phyloP scores from a whole-genome alignment of 2,888 invertebrate genomes.

The Drosophila neonasuta region DNA sequence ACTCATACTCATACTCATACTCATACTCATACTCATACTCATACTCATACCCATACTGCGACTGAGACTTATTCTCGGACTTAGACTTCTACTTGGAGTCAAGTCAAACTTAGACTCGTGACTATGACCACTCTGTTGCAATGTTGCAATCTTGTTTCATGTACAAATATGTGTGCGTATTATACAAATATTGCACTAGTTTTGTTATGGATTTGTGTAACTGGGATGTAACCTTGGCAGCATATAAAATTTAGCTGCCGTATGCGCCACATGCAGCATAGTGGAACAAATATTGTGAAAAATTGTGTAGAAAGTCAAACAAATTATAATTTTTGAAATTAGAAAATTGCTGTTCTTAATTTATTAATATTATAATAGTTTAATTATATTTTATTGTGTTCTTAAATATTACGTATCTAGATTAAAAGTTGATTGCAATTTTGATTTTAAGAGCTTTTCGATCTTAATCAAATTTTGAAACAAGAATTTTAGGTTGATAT shows the following conservation, averaged over 20 bases:
- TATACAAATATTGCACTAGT: constrained; percentile 76
- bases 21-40: constrained; percentile 5
- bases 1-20: no score
- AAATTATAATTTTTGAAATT: no score
- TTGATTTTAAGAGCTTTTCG: no score
- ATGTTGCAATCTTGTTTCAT: constrained; percentile 49
- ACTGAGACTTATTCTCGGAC: constrained; percentile 13
- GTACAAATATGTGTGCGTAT: constrained; percentile 66
- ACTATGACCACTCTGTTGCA: constrained; percentile 41
- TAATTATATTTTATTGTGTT: no score
- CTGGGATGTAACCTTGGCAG: constrained; percentile 74
- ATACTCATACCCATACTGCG: constrained; percentile 8
- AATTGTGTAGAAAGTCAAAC: no score
- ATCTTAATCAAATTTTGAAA: no score
- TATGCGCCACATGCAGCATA: constrained; percentile 33
- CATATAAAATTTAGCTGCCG: constrained; percentile 48
- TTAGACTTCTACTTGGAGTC: constrained; percentile 10
- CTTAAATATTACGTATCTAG: no score
- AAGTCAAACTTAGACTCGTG: constrained; percentile 28
- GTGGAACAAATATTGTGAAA: constrained; percentile 37
- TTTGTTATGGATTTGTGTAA: constrained; percentile 75
- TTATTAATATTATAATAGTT: no score
- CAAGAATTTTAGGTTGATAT: no score
- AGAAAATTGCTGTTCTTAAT: no score
- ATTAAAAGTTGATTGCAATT: no score